Evolutionary conservation across 2,888 invertebrate species (phyloP), one percentile per base, ranked within the genome.

Genomic region (Resseliella maxima): DNA sequence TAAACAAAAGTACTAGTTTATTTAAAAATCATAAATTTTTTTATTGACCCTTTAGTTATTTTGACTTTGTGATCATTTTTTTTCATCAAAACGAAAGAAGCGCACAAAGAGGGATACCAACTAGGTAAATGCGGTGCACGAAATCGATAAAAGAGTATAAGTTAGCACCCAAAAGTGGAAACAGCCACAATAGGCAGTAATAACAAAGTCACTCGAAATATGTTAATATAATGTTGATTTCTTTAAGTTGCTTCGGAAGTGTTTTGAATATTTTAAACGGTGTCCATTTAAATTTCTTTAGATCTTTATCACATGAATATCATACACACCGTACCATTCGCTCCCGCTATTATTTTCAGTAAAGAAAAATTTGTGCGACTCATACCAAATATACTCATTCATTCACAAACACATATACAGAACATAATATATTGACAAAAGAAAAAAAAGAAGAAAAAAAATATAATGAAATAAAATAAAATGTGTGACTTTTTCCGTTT

Each of bases 221-320:
- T 83, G 83, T 83, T 83, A 83, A 83, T 83, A 38, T 83, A 83
- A 38, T 83, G 83, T 83, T 83, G 83, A 83, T 83, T 83, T 83
- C 38, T 83, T 83, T 38, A 36, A 83, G 83, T 83, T 85, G 83
- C 83, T 86, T 86, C 86, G 86, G 86, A 86, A 86, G 86, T 86
- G 86, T 86, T 86, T 86, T 86, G 86, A 86, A 86, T 86, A 86
- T 86, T 86, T 86, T 86, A 86, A 86, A 86, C 46, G 86, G 86
- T 86, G 86, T 86, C 86, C 86, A 86, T 86, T 86, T 86, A 86
- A 86, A 86, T 83, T 86, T 86, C 86, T 86, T 83, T 81, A 86
- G 83, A 86, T 85, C 45, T 15, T 85, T 85, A 85, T 85, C 85
- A 85, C 24, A 46, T 85, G 85, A 85, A 83, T 85, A 85, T 85